phyloP scores from a whole-genome alignment of 2,888 invertebrate species.

The Hypomecis punctinalis region DNA sequence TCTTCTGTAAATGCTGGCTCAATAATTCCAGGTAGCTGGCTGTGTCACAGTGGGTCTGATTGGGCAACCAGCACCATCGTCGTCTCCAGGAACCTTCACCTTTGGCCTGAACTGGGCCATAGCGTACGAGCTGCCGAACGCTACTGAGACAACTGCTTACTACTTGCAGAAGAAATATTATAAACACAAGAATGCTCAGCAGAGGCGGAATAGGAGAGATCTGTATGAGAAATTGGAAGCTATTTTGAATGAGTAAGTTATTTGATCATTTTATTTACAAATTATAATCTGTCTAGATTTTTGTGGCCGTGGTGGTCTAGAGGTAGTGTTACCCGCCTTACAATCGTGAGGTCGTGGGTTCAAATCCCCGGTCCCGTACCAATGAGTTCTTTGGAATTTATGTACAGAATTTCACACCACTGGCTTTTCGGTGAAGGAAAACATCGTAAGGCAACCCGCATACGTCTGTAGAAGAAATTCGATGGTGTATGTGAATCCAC shows the following conservation, averaged over 20 bases:
- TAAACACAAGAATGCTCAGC: slow-evolving; percentile 69
- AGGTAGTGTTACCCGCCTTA: too few species aligned
- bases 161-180: slow-evolving; percentile 57
- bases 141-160: slow-evolving; percentile 73
- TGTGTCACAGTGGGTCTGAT: slow-evolving; percentile 86
- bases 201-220: slow-evolving; percentile 87
- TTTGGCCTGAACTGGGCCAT: slow-evolving; percentile 90
- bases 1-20: background rate
- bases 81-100: slow-evolving; percentile 83
- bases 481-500: too few species aligned
- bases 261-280: background rate
- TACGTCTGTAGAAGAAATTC: too few species aligned
- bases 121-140: slow-evolving; percentile 86
- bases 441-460: too few species aligned
- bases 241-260: slow-evolving; percentile 88
- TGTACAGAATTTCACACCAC: too few species aligned
- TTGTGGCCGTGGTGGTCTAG: too few species aligned
- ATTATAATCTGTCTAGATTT: too few species aligned
- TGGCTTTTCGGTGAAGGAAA: too few species aligned
- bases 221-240: slow-evolving; percentile 88
- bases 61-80: slow-evolving; percentile 81
- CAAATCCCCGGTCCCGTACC: too few species aligned
- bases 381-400: too few species aligned
- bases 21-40: slow-evolving; percentile 76
- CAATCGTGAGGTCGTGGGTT: too few species aligned